A percentile compares a stretch with the other conserved stretches of the same genome.
Conservation (phyloP, 2,797 vertebrate species). For the Gobio occitaniae region DNA sequence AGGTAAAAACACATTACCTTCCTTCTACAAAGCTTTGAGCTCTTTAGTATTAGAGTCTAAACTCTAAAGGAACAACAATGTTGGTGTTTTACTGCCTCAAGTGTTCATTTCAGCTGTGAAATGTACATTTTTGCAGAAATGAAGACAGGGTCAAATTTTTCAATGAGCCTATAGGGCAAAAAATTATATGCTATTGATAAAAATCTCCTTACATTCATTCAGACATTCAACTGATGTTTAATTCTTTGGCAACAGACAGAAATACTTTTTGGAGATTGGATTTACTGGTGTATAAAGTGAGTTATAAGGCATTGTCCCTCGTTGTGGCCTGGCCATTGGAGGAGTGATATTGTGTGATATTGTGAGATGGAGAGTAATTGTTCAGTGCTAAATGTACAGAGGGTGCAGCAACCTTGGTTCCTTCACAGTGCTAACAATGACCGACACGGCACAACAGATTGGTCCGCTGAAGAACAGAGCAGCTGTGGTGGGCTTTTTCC, state of each 20-base stretch:
- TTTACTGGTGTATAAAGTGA: background rate
- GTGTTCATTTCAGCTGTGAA: background rate
- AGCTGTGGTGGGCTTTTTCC: conserved; percentile 37
- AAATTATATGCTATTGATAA: background rate
- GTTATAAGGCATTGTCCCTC: conserved; percentile 10
- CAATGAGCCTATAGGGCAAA: too few relatives aligned
- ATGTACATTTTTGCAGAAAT: background rate
- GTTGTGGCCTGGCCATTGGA: background rate
- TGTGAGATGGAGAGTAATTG: conserved; percentile 24
- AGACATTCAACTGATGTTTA: background rate
- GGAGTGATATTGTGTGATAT: conserved; percentile 3
- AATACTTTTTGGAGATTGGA: background rate
- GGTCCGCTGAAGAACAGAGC: background rate
- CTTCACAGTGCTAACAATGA: conserved; percentile 39
- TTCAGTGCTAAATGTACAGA: conserved; percentile 19
- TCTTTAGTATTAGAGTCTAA: background rate
- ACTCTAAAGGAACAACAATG: background rate
- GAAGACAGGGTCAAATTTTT: background rate
- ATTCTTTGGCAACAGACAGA: background rate
- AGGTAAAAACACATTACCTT: background rate
- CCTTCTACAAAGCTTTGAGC: background rate
- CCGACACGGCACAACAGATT: background rate
- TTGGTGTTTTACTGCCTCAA: background rate
- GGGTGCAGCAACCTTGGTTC: conserved; percentile 11
- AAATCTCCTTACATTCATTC: background rate